Conservation (phyloP, 92 coral and sea anemone genomes). For the Parazoanthus atlanticus region DNA sequence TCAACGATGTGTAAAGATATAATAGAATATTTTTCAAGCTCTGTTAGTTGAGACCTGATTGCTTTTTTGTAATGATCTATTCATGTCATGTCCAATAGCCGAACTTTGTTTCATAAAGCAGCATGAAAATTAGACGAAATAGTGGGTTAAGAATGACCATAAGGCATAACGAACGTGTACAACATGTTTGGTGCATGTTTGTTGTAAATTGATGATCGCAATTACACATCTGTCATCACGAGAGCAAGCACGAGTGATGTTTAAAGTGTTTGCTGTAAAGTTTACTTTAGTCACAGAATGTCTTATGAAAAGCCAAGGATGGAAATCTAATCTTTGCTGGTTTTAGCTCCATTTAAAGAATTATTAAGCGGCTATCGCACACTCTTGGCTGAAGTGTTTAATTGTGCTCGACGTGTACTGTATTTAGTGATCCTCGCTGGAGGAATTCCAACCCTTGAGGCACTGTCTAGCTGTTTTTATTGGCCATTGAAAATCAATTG, state of each 20-base stretch:
- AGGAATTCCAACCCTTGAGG: slow-evolving; percentile 6
- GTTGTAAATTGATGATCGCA: not conserved
- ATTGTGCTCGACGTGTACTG: not conserved
- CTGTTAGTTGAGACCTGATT: not conserved
- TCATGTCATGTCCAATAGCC: not conserved
- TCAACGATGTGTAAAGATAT: slow-evolving; percentile 3
- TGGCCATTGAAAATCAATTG: slow-evolving; percentile 2
- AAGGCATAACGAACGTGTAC: too few species aligned
- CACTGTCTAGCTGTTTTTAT: not conserved
- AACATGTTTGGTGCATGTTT: not conserved
- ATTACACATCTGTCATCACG: not conserved
- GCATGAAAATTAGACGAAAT: not conserved
- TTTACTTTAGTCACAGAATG: not conserved
- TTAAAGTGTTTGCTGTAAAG: not conserved
- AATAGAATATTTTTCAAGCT: not conserved
- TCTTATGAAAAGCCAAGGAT: not conserved
- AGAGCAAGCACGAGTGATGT: not conserved
- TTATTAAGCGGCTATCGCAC: not conserved
- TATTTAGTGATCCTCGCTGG: not conserved
- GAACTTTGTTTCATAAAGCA: not conserved
- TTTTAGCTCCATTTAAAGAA: not conserved
- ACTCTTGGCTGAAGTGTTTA: not conserved
- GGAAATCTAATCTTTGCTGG: not conserved
- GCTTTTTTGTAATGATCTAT: not conserved
- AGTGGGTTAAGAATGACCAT: not conserved